Evolutionary conservation across 1,140 invertebrate species (phyloP).

Genomic region (Meloidogyne chitwoodi): DNA sequence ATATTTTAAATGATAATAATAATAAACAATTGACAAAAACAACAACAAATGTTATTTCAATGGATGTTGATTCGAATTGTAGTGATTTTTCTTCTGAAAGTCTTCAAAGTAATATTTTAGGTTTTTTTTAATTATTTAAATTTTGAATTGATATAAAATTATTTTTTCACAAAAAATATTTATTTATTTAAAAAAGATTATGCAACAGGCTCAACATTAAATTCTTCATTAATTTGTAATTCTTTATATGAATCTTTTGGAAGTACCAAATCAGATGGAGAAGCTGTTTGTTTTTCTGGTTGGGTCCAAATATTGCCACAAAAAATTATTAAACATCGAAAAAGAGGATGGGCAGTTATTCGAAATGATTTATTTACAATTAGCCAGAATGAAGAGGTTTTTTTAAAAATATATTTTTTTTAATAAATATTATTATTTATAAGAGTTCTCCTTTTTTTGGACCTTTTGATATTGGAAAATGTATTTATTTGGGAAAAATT

Average conservation of each 20-base stretch:
- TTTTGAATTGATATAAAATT: background rate
- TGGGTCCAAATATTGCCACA: conserved; percentile 34
- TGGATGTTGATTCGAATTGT: background rate
- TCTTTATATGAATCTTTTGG: conserved; percentile 12
- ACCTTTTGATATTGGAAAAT: conserved; percentile 36
- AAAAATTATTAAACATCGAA: conserved; percentile 36
- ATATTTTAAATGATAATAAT: conserved; percentile 2
- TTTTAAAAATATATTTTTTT: conserved; percentile 12
- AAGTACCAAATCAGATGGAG: conserved; percentile 26
- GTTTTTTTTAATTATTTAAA: background rate
- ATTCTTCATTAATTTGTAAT: background rate
- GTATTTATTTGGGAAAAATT: conserved; percentile 23
- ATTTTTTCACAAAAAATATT: too few species aligned
- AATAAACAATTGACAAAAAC: background rate
- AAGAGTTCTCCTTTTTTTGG: conserved; percentile 39
- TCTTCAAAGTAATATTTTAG: background rate
- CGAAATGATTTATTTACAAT: conserved; percentile 30
- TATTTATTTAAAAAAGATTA: background rate
- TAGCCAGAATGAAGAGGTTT: conserved; percentile 38
- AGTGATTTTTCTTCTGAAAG: background rate
- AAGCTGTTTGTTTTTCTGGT: conserved; percentile 43
- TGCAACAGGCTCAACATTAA: background rate
- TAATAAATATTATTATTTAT: conserved; percentile 7
- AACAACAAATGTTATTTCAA: background rate
- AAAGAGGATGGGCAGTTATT: conserved; percentile 26